phyloP scores from a whole-genome alignment of 2,888 invertebrate genomes.

The Caenorhabditis becei region DNA sequence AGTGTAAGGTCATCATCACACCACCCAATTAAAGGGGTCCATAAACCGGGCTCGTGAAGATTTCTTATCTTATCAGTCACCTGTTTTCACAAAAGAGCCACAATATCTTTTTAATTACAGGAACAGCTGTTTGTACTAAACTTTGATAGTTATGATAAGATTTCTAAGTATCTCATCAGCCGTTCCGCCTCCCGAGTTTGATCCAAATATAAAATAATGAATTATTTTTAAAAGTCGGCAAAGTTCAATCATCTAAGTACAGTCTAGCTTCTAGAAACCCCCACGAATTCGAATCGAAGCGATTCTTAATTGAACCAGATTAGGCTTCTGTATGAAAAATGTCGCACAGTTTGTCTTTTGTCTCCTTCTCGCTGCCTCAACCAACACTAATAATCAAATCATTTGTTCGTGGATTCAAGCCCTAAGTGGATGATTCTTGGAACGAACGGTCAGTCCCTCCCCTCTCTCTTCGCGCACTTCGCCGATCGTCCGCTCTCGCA shows the following conservation, averaged over 20 bases:
- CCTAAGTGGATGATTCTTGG: constrained; percentile 24
- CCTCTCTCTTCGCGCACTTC: constrained; percentile 22
- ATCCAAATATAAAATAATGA: no score
- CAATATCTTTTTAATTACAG: neutral
- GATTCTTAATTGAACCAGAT: constrained; percentile 10
- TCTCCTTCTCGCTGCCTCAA: constrained; percentile 2
- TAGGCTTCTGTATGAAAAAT: constrained; percentile 1
- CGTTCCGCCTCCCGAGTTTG: no score
- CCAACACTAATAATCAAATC: constrained; percentile 46
- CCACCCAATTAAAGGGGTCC: constrained; percentile 12
- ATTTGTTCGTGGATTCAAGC: constrained; percentile 25
- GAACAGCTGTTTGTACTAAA: no score
- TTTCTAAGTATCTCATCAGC: no score
- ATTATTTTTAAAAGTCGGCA: no score
- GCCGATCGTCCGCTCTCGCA: constrained; percentile 38
- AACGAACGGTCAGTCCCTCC: neutral
- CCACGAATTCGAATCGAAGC: no score
- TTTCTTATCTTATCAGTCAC: neutral
- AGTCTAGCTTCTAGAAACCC: no score
- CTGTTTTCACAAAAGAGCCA: neutral
- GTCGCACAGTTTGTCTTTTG: constrained; percentile 5
- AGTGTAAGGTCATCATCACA: constrained; percentile 17
- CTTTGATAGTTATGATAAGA: no score
- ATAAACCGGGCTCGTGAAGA: neutral
- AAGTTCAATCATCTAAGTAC: no score